Evolutionary conservation across 2,888 invertebrate species (phyloP), one percentile per base, ranked within the genome.

Genomic region (Punctoribates punctum): DNA sequence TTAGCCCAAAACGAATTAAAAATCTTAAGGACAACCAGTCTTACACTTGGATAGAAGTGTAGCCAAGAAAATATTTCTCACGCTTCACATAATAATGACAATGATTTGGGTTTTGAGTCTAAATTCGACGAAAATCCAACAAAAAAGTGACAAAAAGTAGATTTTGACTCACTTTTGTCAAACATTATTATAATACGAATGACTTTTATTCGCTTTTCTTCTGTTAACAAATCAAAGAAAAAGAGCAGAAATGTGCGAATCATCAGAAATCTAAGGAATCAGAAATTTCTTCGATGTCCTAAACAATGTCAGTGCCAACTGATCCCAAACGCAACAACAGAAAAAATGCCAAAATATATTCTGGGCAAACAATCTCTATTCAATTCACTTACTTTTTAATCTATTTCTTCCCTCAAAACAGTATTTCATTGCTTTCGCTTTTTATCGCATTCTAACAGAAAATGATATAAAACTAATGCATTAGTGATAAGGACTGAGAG

Each of bases 21-120:
- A 27, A 60, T 62, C 23, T 62, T 27, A 34, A 23, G 62, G 62
- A 62, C 34, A 34, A 54, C 54, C n/a, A 54, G 54, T 54, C 4
- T 29, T 29, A 29, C 34, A 27, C 1, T 29, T n/a, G 1, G n/a
- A 60, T 60, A 34, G 34, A 3, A 62, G 3, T 34, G 17, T 34
- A 34, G n/a, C 29, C n/a, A n/a, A 9, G n/a, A 27, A 72, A 72
- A 46, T 48, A 72, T 25, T 72, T 72, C 72, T 72, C 72, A 72
- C 72, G 72, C 72, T 72, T 72, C 72, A 72, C 25, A 48, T 46
- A 72, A 72, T 70, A 42, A 38, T 48, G 72, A 72, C 72, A 72
- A 72, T 72, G 72, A 72, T 48, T 72, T 48, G 3, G 25, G 42
- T 38, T 60, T 60, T 60, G 60, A 60, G 4, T 51, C 17, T 51